A percentile compares a stretch with the other conserved stretches of the same genome.
Evolutionary conservation across 2,113 vertebrate species (phyloP).

Genomic region (Sphaerodactylus townsendi): DNA sequence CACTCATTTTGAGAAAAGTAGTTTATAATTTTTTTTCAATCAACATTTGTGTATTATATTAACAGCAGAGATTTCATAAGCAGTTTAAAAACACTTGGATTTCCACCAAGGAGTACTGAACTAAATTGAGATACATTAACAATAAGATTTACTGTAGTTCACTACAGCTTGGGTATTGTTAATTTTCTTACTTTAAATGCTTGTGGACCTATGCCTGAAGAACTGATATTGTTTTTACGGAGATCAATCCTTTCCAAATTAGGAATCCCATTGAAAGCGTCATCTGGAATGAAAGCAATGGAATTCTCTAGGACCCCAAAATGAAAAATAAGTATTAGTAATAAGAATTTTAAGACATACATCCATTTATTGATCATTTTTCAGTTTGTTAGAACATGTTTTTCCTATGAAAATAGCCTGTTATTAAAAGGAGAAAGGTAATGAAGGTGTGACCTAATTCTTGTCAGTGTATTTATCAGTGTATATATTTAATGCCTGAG

Average conservation of each 20-base stretch:
- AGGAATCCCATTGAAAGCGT: conserved; percentile 90
- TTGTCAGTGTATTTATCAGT: background rate
- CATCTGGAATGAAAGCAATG: conserved; percentile 86
- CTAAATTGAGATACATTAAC: background rate
- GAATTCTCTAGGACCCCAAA: conserved; percentile 80
- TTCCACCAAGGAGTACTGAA: too few relatives aligned
- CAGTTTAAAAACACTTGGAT: too few relatives aligned
- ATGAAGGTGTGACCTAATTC: background rate
- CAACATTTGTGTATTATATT: too few relatives aligned
- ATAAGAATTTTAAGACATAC: background rate
- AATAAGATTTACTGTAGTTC: background rate
- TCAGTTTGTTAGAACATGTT: background rate
- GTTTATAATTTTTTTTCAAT: too few relatives aligned
- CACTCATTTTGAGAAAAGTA: too few relatives aligned
- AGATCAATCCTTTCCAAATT: conserved; percentile 96
- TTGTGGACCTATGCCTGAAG: conserved; percentile 76
- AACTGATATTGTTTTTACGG: conserved; percentile 89
- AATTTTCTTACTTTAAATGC: conserved; percentile 86
- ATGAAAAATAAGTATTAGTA: background rate
- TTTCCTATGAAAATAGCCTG: background rate
- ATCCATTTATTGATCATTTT: background rate
- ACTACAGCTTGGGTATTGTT: background rate
- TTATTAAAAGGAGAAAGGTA: background rate
- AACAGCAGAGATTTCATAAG: too few relatives aligned
- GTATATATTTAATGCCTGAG: background rate